Percentiles rank a stretch among this genome's conserved stretches.
Evolutionary conservation across 2,888 invertebrate genomes (phyloP).

Genomic region (Ochropleura leucogaster): DNA sequence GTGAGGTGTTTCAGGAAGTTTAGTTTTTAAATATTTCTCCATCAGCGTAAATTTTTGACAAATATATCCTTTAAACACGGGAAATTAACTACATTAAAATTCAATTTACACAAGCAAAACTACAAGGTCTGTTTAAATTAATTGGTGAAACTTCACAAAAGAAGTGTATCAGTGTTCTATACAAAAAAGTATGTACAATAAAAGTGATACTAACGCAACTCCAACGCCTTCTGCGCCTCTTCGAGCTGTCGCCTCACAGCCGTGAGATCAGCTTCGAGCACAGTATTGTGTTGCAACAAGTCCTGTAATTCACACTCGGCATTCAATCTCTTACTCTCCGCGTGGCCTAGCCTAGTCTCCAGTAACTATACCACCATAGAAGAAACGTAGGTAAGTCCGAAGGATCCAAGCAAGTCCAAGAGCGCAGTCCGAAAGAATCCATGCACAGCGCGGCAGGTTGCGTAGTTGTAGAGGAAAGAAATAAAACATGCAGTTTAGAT

Average conservation of each 20-base stretch:
- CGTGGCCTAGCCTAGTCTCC: slow-evolving; percentile 91
- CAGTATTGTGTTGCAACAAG: slow-evolving; percentile 92
- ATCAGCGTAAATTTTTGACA: not conserved
- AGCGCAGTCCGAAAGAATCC: slow-evolving; percentile 65
- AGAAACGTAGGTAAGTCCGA: slow-evolving; percentile 75
- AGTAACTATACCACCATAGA: slow-evolving; percentile 88
- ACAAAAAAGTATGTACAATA: slow-evolving; percentile 37
- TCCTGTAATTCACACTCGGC: slow-evolving; percentile 91
- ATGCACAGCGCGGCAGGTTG: slow-evolving; percentile 73
- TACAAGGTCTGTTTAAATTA: not conserved
- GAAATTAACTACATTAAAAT: not conserved
- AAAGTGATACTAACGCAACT: slow-evolving; percentile 81
- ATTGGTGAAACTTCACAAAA: not conserved
- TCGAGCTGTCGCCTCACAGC: slow-evolving; percentile 87
- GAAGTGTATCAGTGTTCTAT: not conserved
- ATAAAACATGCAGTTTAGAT: slow-evolving; percentile 87
- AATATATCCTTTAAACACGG: not conserved
- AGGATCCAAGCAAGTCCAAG: slow-evolving; percentile 65
- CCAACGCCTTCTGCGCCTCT: slow-evolving; percentile 79
- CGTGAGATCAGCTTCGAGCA: slow-evolving; percentile 91
- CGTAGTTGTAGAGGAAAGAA: slow-evolving; percentile 76
- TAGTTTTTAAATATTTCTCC: not conserved
- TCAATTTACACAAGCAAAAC: slow-evolving; percentile 12
- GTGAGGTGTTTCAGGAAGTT: not conserved
- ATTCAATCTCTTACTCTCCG: slow-evolving; percentile 91